Evolutionary conservation across 2,888 invertebrate genomes (phyloP).

Genomic region (Sinelater perroti): DNA sequence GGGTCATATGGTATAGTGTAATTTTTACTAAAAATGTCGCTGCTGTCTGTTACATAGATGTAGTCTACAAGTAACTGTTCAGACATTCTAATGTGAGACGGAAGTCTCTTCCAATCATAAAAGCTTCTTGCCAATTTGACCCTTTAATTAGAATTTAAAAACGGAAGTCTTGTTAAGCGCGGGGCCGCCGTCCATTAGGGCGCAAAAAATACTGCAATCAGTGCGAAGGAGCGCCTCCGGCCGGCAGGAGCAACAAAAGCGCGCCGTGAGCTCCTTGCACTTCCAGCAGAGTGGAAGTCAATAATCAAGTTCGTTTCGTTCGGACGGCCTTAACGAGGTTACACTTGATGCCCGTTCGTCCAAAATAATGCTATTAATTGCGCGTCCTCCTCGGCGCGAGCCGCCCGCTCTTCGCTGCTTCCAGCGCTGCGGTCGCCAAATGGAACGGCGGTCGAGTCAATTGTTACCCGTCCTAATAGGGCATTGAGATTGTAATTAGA

Average conservation of each 20-base stretch:
- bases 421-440: conserved; percentile 11
- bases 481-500: conserved; percentile 27
- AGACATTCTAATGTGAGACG: too few relatives aligned
- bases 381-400: conserved; percentile 18
- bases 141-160: conserved; percentile 13
- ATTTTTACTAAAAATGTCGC: too few relatives aligned
- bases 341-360: conserved; percentile 37
- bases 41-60: too few relatives aligned
- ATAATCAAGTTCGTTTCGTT: conserved; percentile 38
- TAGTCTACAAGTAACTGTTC: too few relatives aligned
- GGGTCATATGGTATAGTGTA: too few relatives aligned
- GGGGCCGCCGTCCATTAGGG: background rate
- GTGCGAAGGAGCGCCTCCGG: conserved; percentile 11
- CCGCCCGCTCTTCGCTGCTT: conserved; percentile 10
- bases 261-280: conserved; percentile 27
- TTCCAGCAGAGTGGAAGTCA: conserved; percentile 32
- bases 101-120: too few relatives aligned
- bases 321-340: conserved; percentile 37
- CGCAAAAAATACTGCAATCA: conserved; percentile 10
- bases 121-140: background rate
- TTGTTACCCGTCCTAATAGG: conserved; percentile 25
- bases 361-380: conserved; percentile 38
- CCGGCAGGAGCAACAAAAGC: conserved; percentile 25
- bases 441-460: conserved; percentile 21
- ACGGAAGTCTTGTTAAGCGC: conserved; percentile 7